These are phyloP conservation scores for Chrysochloris asiatica DNA, from an alignment of 2,113 vertebrate genomes.

Conservation along the genomic window DNA sequence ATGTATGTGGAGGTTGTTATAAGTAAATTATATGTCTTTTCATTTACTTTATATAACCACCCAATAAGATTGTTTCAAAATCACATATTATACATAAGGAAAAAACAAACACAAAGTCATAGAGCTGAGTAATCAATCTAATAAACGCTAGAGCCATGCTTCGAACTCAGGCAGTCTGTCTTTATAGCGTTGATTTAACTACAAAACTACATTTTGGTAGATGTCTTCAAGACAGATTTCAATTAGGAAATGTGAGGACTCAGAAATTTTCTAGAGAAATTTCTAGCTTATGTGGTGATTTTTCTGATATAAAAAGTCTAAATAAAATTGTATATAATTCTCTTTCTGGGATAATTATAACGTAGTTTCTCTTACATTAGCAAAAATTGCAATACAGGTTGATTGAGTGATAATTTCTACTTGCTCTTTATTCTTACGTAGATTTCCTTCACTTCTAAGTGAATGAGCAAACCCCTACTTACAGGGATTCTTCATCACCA, in stretches of 20 bases:
- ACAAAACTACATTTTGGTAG: constrained; percentile 25
- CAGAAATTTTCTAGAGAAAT: neutral
- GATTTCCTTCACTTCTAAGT: no score
- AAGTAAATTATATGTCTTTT: neutral
- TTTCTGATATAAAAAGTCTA: constrained; percentile 46
- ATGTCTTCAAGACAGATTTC: constrained; percentile 26
- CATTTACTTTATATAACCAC: no score
- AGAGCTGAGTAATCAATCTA: neutral
- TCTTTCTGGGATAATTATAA: constrained; percentile 41
- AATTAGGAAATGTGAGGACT: neutral
- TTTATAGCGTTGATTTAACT: neutral
- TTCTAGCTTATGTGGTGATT: constrained; percentile 13
- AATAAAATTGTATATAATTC: neutral
- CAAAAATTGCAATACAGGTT: neutral
- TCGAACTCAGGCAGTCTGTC: neutral
- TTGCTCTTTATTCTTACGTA: no score
- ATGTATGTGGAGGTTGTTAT: neutral
- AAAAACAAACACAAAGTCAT: neutral
- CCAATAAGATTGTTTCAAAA: neutral
- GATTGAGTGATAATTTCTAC: no score
- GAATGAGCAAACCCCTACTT: no score
- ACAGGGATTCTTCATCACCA: no score
- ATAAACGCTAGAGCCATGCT: neutral
- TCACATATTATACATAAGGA: neutral
- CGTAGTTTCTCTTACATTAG: neutral